Conservation (phyloP, 2,797 vertebrate species). For the Gymnothorax javanicus region DNA sequence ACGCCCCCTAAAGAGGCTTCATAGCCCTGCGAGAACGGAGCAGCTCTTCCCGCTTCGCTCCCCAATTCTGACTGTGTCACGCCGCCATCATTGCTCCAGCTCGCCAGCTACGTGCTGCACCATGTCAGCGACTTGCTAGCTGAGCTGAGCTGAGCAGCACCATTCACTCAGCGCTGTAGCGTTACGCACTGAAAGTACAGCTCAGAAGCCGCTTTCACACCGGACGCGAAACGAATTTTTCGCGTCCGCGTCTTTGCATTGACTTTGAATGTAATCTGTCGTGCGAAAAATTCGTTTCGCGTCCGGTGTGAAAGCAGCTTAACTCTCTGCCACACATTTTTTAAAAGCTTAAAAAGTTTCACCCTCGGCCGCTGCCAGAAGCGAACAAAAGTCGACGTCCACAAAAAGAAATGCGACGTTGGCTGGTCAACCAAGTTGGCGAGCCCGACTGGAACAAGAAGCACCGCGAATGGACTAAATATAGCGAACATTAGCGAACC, state of each 20-base stretch:
- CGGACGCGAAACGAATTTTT: no score
- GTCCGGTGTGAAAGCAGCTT: no score
- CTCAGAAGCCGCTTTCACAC: no score
- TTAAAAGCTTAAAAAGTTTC: conserved; percentile 25
- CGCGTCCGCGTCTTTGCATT: no score
- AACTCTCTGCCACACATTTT: conserved; percentile 15
- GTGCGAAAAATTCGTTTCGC: no score
- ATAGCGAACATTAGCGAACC: conserved; percentile 57
- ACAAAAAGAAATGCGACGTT: background rate
- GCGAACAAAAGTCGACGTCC: background rate
- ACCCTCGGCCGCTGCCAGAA: background rate
- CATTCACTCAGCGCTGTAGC: conserved; percentile 29
- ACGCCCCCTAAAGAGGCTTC: background rate
- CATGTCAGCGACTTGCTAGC: conserved; percentile 58
- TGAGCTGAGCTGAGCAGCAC: conserved; percentile 31
- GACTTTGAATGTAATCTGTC: no score
- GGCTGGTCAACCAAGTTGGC: conserved; percentile 19
- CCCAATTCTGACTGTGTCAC: conserved; percentile 78
- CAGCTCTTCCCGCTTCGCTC: conserved; percentile 77
- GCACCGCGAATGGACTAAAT: conserved; percentile 50
- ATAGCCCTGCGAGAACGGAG: conserved; percentile 24
- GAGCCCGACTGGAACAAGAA: conserved; percentile 1
- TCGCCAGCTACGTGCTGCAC: conserved; percentile 57
- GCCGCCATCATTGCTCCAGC: conserved; percentile 86
- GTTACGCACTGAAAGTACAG: no score